Percentiles rank a stretch among this genome's conserved stretches.
phyloP scores from a whole-genome alignment of 2,113 vertebrate species.

The Actenoides hombroni region DNA sequence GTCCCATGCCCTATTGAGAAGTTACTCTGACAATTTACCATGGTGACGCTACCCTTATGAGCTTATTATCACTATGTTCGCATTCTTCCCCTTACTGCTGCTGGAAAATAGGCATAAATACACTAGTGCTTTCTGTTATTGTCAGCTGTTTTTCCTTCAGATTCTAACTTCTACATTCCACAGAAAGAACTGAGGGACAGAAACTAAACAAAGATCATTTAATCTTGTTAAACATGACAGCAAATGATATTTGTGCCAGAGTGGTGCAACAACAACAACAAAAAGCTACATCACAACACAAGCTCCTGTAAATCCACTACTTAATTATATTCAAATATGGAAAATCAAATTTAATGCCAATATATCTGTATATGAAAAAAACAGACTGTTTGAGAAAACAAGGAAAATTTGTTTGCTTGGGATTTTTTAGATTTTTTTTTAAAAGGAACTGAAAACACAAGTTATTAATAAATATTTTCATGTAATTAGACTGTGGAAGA shows the following conservation, averaged over 20 bases:
- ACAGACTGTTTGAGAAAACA: background rate
- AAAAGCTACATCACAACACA: background rate
- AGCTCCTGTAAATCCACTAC: background rate
- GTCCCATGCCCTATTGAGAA: background rate
- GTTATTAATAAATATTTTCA: slow-evolving; percentile 28
- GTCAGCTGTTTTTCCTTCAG: background rate
- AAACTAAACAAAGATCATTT: background rate
- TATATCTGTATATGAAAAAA: background rate
- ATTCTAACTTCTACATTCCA: background rate
- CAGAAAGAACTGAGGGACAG: background rate
- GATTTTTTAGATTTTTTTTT: background rate
- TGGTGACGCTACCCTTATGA: slow-evolving; percentile 43
- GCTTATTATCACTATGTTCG: slow-evolving; percentile 6
- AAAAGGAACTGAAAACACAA: background rate
- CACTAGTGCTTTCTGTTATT: background rate
- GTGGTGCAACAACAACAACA: background rate
- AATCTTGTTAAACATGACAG: slow-evolving; percentile 15
- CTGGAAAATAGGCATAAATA: background rate
- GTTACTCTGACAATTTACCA: slow-evolving; percentile 57
- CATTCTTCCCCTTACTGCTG: background rate
- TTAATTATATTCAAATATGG: background rate
- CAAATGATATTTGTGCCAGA: background rate
- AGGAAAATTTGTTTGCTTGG: background rate
- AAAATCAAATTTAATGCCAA: slow-evolving; percentile 22
- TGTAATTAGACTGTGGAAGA: background rate